A percentile compares a stretch with the other conserved stretches of the same genome.
Conservation (phyloP, 2,113 vertebrate species). For the Leucoraja erinaceus region DNA sequence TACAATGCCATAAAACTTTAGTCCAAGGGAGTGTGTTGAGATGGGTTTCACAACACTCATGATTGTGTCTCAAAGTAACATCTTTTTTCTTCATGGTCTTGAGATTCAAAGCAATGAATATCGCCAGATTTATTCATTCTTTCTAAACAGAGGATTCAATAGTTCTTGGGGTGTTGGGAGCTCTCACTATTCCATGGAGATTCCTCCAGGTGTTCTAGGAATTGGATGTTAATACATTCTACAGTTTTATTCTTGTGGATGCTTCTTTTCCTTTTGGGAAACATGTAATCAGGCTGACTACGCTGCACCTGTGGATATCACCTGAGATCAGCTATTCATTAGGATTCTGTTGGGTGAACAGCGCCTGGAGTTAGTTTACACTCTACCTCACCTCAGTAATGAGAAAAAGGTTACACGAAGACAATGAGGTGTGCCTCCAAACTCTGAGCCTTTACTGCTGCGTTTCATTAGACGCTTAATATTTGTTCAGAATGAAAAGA, state of each 20-base stretch:
- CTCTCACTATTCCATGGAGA: neutral
- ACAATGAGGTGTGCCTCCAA: neutral
- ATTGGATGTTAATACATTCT: neutral
- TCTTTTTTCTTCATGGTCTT: neutral
- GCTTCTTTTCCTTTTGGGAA: neutral
- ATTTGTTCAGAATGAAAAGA: neutral
- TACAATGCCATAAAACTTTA: neutral
- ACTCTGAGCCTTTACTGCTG: neutral
- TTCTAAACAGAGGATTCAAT: neutral
- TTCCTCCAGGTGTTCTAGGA: neutral
- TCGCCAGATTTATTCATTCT: neutral
- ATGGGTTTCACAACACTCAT: neutral
- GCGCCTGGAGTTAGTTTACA: neutral
- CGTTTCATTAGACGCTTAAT: neutral
- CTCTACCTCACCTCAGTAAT: neutral
- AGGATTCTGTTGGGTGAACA: neutral
- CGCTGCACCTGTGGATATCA: neutral
- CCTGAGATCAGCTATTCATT: neutral
- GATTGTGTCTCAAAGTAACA: neutral
- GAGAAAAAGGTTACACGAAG: neutral
- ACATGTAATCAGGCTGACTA: neutral
- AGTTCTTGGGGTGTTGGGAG: neutral
- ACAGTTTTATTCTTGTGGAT: neutral
- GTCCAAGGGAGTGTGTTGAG: neutral
- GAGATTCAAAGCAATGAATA: neutral